Evolutionary conservation across 2,113 vertebrate genomes (phyloP), one percentile per base, ranked within the genome.

Genomic region (Pao palembangensis): DNA sequence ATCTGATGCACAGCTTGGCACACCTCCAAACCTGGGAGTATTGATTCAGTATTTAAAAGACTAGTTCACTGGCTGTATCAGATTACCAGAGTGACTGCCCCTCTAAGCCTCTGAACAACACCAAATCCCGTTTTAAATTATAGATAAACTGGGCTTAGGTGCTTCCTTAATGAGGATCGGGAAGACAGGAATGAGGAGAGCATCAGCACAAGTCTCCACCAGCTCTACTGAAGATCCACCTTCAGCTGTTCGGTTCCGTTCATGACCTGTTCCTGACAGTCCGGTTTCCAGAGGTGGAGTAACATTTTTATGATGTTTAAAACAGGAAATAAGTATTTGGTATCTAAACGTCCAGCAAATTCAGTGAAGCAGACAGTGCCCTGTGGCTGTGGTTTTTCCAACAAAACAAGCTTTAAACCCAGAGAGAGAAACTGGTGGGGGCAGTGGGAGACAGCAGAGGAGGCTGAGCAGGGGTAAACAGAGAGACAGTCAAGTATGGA

Each of bases 11-110:
- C 49, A 42, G 6, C 28, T 63, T 76, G 83, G 76, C 77, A 71
- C 46, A 11, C 0, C 54, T 68, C 64, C 78, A 17, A 49, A 52
- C 51, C 51, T 49, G 43, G 16, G 56, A 8, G 48, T 69, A 87
- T 85, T 43, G 73, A 84, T 81, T 79, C 56, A 57, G 52, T 63
- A 53, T 81, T 76, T 82, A 79, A 86, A 81, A 68, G 68, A 81
- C 74, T 73, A 58, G 67, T 82, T 65, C 56, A 23, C 47, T 43
- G 65, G 71, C 71, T 76, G 60, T 49, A 76, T 85, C 80, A 77
- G 75, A 85, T 88, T 78, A 86, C 55, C 1, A 13, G 44, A 73
- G 64, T 46, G 34, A 5, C 55, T 76, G 72, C 44, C 64, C 70
- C 64, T 61, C 66, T 75, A 80, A 87, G 73, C 81, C 75, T 69